Evolutionary conservation across 2,888 invertebrate species (phyloP).

Genomic region (Eristalis intricaria): DNA sequence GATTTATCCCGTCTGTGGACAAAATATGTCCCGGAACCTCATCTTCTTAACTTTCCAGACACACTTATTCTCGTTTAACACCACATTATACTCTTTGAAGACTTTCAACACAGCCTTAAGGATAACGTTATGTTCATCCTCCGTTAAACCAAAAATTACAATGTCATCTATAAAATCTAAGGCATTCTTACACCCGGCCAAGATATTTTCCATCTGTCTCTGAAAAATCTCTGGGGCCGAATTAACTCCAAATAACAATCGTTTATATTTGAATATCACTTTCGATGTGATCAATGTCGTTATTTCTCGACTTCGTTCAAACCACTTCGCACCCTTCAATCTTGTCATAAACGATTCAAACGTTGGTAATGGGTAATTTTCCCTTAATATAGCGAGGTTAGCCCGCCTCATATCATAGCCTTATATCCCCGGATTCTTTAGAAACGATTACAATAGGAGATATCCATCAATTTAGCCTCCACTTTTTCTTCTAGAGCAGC

Average conservation of each 20-base stretch:
- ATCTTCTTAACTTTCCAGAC: conserved; percentile 74
- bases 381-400: conserved; percentile 75
- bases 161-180: conserved; percentile 73
- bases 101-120: conserved; percentile 72
- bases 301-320: conserved; percentile 68
- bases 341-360: conserved; percentile 71
- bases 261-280: conserved; percentile 75
- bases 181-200: conserved; percentile 72
- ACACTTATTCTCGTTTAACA: too few relatives aligned
- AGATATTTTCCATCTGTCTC: conserved; percentile 60
- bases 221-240: conserved; percentile 74
- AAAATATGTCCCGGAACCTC: conserved; percentile 74
- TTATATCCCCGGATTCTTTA: conserved; percentile 74
- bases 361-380: conserved; percentile 73
- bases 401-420: conserved; percentile 77
- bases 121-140: conserved; percentile 74
- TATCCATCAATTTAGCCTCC: conserved; percentile 71
- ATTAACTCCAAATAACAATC: conserved; percentile 77
- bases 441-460: conserved; percentile 76
- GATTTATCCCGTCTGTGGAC: conserved; percentile 70
- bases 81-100: conserved; percentile 70
- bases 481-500: conserved; percentile 73
- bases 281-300: conserved; percentile 65
- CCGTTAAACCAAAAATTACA: conserved; percentile 74
- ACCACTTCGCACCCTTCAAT: conserved; percentile 69